phyloP scores from a whole-genome alignment of 2,113 vertebrate species.

The Vulpes vulpes region DNA sequence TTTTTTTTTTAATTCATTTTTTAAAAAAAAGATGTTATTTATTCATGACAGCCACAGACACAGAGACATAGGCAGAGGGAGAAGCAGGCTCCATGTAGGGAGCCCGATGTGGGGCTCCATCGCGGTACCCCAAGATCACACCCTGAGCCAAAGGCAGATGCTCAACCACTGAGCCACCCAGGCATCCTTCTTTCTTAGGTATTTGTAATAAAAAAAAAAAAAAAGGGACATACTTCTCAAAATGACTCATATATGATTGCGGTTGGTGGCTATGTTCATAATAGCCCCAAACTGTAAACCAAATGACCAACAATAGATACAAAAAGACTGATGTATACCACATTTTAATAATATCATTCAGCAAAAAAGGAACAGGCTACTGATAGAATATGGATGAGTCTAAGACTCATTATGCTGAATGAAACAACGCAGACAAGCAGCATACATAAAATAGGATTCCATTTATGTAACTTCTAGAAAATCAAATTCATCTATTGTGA shows the following conservation, averaged over 20 bases:
- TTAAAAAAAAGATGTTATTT: no score
- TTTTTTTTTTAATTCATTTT: no score
- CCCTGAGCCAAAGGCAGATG: no score
- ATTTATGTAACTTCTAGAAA: neutral
- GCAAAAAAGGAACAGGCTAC: neutral
- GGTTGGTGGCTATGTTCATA: neutral
- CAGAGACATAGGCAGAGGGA: no score
- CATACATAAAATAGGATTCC: neutral
- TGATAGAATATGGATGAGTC: neutral
- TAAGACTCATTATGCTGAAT: neutral
- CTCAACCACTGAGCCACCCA: no score
- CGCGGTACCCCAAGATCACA: no score
- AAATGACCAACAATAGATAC: neutral
- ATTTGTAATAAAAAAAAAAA: neutral
- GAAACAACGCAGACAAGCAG: neutral
- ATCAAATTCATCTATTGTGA: neutral
- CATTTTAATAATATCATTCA: neutral
- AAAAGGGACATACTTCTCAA: neutral
- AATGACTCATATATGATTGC: neutral
- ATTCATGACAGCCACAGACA: no score
- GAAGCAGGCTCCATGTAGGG: no score
- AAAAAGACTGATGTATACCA: neutral
- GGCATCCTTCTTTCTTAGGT: neutral
- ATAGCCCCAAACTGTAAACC: neutral
- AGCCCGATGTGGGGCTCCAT: no score